Conservation (phyloP, 2,113 vertebrate species). For the Elachura formosa region DNA sequence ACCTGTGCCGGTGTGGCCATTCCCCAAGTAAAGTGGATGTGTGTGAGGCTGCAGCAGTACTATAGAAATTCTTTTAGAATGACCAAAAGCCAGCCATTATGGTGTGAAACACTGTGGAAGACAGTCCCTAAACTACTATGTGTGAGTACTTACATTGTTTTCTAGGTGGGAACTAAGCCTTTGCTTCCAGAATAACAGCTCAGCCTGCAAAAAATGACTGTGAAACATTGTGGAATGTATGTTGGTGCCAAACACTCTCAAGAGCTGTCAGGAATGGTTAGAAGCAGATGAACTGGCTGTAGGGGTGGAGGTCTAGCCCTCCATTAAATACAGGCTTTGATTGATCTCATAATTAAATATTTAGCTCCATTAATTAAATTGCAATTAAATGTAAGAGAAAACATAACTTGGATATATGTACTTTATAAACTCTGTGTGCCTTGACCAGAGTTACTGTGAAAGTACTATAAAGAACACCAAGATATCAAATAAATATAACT, state of each 20-base stretch:
- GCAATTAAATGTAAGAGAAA: background rate
- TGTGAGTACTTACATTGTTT: background rate
- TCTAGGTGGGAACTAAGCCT: background rate
- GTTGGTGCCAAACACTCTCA: background rate
- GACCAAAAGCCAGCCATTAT: background rate
- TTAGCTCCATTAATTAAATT: background rate
- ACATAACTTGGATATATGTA: background rate
- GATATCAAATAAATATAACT: background rate
- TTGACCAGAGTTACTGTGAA: background rate
- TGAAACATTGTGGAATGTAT: background rate
- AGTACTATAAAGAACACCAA: background rate
- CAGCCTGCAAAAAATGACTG: background rate
- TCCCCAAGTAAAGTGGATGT: background rate
- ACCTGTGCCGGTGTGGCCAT: background rate
- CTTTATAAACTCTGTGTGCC: background rate
- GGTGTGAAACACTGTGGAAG: background rate
- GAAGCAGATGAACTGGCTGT: background rate
- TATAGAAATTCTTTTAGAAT: background rate
- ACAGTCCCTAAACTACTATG: no score
- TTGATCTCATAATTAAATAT: background rate
- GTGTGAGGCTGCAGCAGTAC: background rate
- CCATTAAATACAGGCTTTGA: background rate
- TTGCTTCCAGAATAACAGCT: background rate
- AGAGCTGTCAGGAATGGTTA: background rate
- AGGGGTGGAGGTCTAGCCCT: fast-evolving